Evolutionary conservation across 2,888 invertebrate species (phyloP).

Genomic region (Ctena decussata): DNA sequence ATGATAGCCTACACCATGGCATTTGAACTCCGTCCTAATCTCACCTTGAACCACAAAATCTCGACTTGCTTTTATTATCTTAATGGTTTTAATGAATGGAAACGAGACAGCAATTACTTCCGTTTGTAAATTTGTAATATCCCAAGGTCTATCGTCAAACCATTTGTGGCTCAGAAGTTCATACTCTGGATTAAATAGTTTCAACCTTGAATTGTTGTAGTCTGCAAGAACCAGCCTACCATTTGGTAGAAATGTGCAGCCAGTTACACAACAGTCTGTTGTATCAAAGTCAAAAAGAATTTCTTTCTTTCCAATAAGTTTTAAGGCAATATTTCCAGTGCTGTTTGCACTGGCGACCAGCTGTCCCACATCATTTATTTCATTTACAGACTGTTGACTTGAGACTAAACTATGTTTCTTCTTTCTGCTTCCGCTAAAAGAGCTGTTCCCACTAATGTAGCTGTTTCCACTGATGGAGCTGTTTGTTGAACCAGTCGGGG

Average conservation of each 20-base stretch:
- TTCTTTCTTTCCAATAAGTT: constrained; percentile 44
- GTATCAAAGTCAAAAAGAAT: constrained; percentile 34
- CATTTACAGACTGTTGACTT: background rate
- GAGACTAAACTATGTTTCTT: background rate
- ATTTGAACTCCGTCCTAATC: constrained; percentile 47
- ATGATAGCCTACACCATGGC: constrained; percentile 53
- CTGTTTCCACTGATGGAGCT: background rate
- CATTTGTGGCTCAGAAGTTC: constrained; percentile 33
- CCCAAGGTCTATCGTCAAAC: constrained; percentile 55
- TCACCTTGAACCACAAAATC: constrained; percentile 47
- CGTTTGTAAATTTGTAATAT: constrained; percentile 42
- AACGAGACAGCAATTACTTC: constrained; percentile 47
- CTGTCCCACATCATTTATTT: background rate
- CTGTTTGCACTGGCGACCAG: too few species aligned
- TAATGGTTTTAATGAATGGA: constrained; percentile 47
- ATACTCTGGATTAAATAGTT: constrained; percentile 42
- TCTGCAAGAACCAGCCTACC: constrained; percentile 57
- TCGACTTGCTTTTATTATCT: constrained; percentile 34
- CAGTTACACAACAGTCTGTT: constrained; percentile 43
- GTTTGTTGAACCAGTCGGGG: background rate
- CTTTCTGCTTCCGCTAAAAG: background rate
- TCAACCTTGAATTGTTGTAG: constrained; percentile 55
- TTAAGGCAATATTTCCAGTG: constrained; percentile 23
- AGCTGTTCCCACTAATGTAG: background rate
- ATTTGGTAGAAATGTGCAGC: constrained; percentile 51